Conservation (phyloP, 2,113 vertebrate species). For the Notarius lentiginosus region DNA sequence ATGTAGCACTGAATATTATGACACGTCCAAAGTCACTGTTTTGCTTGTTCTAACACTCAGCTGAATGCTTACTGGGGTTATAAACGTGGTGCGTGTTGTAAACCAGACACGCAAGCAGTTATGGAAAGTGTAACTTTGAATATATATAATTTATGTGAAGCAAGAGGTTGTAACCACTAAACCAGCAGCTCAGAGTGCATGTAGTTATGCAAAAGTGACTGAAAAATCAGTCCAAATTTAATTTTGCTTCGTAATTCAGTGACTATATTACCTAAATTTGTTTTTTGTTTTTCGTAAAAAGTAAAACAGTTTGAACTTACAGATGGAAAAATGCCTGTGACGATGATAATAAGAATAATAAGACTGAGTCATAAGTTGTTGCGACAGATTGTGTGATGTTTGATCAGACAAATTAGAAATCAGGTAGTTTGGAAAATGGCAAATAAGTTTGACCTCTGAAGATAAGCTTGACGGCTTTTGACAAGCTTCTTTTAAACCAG, state of each 20-base stretch:
- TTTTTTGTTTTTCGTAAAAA: neutral
- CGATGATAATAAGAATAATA: neutral
- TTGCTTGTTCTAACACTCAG: neutral
- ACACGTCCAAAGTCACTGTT: too few species aligned
- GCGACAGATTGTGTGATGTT: neutral
- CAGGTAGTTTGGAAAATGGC: neutral
- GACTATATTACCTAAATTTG: neutral
- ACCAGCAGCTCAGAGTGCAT: neutral
- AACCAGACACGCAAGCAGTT: neutral
- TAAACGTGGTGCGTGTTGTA: neutral
- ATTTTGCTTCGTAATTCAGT: neutral
- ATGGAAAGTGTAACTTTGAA: neutral
- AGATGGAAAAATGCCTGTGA: neutral
- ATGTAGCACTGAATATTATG: neutral
- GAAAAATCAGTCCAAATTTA: neutral
- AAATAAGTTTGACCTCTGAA: neutral
- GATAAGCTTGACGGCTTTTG: neutral
- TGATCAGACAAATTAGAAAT: neutral
- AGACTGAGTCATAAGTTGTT: neutral
- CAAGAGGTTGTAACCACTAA: neutral
- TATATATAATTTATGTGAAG: neutral
- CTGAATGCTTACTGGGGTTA: neutral
- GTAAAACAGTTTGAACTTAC: neutral
- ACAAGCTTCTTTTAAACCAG: neutral
- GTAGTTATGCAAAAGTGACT: neutral